Base-by-base conservation (phyloP, 2,888 invertebrate genomes). In the Dioctria linearis region DNA sequence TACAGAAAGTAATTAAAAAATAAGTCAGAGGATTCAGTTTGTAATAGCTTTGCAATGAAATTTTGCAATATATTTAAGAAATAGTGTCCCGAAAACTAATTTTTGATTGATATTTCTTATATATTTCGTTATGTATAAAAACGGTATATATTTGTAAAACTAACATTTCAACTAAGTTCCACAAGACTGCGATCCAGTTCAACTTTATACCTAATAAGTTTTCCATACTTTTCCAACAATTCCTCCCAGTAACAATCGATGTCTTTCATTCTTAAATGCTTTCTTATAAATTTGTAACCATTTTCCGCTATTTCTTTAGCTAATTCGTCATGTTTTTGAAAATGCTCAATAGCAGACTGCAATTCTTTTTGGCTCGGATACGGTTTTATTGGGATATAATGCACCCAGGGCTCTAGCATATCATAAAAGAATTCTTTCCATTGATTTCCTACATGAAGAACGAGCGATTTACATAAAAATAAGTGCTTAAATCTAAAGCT, bases 401-500 rank as follows among this genome's bases (percentile, higher is more conserved):
- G 98, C 59, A 97, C 92, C 98, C 98, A 98, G 0, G 98, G 98
- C 87, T 95, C 95, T 85, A 99, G 89, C 8, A 94, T 92, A 3
- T 93, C 91, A 87, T 99, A 99, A 88, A 97, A 99, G 88, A 98
- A 99, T 90, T 99, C 98, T 57, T 93, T 90, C 98, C 98, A 98
- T 83, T 97, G 95, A 84, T 95, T 91, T 0, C 98, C 98, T 2
- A 98, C 97, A 88, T 98, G 98, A 86, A 98, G 96, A 0, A 99
- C 96, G 57, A 98, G 88, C 0, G 98, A 98, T 85, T 94, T 93
- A 87, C 98, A 99, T 0, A 98, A 90, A 86, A 98, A 96, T 61
- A 99, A 91, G 90, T 98, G 98, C 87, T 98, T 98, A 78, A 98
- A 93, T n/a, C 98, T 92, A 86, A 99, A 99, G 88, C 98, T 98